Conservation (phyloP, 2,797 vertebrate genomes). For the Rhinatrema bivittatum region DNA sequence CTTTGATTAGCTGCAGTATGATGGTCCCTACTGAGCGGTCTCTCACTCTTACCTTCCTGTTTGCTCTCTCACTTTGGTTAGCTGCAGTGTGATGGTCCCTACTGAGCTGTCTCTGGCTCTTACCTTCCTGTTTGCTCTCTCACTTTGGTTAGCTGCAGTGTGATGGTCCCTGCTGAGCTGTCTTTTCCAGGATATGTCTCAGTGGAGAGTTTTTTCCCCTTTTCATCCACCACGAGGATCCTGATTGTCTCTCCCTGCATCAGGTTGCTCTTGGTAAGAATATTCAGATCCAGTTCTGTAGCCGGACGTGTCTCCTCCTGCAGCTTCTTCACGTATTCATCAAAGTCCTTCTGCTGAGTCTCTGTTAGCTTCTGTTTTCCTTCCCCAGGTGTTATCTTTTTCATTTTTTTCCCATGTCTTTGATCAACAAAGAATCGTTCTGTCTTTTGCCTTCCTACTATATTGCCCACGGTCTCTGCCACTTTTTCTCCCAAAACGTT, state of each 20-base stretch:
- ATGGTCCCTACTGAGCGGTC: no score
- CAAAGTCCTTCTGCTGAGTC: background rate
- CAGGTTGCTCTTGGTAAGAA: background rate
- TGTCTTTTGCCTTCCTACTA: background rate
- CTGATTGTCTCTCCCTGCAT: background rate
- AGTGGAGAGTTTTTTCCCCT: background rate
- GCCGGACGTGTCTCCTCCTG: background rate
- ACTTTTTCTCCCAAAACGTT: background rate
- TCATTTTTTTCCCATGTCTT: background rate
- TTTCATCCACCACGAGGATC: background rate
- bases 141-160: no score
- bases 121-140: no score
- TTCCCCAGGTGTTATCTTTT: background rate
- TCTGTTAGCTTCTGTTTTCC: background rate
- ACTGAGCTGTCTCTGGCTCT: no score
- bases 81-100: no score
- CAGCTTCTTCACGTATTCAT: background rate
- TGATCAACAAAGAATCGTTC: background rate
- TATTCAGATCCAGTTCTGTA: background rate
- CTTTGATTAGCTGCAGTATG: no score
- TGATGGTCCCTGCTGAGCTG: background rate
- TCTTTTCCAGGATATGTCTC: background rate
- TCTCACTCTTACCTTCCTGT: no score
- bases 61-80: no score
- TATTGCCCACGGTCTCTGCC: background rate